phyloP scores from a whole-genome alignment of 2,113 vertebrate genomes.

The Hyperopisus bebe region DNA sequence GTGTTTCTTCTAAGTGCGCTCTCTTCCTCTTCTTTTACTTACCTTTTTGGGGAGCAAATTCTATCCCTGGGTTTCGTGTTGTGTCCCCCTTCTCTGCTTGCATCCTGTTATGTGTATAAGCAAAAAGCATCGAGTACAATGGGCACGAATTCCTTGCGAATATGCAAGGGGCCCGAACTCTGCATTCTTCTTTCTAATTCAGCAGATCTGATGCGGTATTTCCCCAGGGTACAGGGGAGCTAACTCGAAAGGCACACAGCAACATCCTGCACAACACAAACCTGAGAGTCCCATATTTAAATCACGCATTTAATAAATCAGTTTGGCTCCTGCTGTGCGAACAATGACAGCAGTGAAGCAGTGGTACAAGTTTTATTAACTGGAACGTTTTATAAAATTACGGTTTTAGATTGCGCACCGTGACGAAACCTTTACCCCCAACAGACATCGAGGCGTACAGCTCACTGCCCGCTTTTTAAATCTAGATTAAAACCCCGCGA shows the following conservation, averaged over 20 bases:
- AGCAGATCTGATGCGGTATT: neutral
- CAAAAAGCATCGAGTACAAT: neutral
- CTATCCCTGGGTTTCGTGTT: neutral
- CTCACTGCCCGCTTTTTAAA: neutral
- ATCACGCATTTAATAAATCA: neutral
- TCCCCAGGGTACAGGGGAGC: neutral
- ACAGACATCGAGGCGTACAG: neutral
- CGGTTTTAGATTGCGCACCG: neutral
- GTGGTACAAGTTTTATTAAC: neutral
- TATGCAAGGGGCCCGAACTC: neutral
- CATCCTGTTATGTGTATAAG: conserved; percentile 11
- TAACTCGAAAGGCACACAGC: neutral
- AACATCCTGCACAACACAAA: neutral
- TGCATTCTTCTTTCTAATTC: neutral
- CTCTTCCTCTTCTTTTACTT: conserved; percentile 27
- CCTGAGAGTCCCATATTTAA: neutral
- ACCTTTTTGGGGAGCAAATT: conserved; percentile 8
- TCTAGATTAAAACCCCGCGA: conserved; percentile 6
- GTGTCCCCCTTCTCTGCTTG: neutral
- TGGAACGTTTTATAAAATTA: neutral
- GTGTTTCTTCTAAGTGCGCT: conserved; percentile 33
- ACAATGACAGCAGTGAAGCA: neutral
- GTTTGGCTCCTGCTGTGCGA: neutral
- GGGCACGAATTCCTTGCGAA: neutral
- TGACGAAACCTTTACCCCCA: neutral